Percentiles rank a stretch among this genome's conserved stretches.
Evolutionary conservation across 2,113 vertebrate species (phyloP).

Genomic region (Agelaius tricolor): DNA sequence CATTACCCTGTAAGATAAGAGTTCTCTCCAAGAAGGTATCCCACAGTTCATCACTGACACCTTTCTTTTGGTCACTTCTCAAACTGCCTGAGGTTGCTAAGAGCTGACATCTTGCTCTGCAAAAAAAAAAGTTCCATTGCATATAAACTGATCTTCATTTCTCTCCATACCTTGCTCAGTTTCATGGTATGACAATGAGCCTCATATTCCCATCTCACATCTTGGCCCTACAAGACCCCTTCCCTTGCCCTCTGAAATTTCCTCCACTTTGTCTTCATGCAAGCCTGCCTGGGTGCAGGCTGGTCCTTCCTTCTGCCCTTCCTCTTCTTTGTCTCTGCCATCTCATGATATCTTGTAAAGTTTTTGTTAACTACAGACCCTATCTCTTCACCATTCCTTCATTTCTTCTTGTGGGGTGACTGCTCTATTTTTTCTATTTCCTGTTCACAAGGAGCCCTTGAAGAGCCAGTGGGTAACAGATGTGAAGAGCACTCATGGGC

Average conservation of each 20-base stretch:
- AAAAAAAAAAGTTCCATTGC: not conserved
- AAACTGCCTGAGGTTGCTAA: not conserved
- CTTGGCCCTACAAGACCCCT: not conserved
- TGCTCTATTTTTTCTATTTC: not conserved
- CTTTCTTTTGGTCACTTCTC: not conserved
- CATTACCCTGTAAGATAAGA: not conserved
- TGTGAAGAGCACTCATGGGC: not conserved
- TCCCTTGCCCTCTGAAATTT: not conserved
- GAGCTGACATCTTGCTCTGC: not conserved
- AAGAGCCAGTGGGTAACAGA: not conserved
- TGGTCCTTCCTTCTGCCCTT: not conserved
- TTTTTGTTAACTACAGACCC: not conserved
- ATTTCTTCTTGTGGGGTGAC: not conserved
- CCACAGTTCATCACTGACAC: not conserved
- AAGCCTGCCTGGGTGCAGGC: not conserved
- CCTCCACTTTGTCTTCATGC: not conserved
- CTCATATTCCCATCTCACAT: accelerated
- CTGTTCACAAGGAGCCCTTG: not conserved
- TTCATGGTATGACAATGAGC: not conserved
- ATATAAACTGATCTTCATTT: not conserved
- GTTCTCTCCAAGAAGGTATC: not conserved
- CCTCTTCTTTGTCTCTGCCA: not conserved
- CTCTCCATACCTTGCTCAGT: accelerated
- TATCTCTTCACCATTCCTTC: not conserved
- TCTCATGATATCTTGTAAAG: not conserved